Evolutionary conservation across 2,797 vertebrate genomes (phyloP).

Genomic region (Girardinus metallicus): DNA sequence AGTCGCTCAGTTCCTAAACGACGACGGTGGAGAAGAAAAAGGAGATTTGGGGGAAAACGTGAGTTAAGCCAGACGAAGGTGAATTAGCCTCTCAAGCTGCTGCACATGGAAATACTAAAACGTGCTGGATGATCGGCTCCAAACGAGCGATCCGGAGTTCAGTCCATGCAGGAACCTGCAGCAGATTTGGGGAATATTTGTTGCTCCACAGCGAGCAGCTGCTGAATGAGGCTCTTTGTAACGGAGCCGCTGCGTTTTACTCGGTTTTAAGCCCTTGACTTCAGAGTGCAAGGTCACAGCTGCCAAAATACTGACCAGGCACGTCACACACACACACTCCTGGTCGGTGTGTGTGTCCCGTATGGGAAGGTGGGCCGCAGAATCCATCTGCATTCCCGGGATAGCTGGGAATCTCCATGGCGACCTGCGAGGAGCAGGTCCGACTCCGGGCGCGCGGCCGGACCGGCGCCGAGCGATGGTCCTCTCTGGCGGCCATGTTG

Average conservation of each 20-base stretch:
- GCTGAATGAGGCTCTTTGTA: conserved; percentile 10
- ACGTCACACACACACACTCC: conserved; percentile 10
- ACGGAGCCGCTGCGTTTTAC: conserved; percentile 22
- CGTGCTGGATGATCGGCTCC: neutral
- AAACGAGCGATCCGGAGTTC: neutral
- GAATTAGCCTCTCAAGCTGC: neutral
- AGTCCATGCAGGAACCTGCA: neutral
- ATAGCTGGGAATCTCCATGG: conserved; percentile 67
- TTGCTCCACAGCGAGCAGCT: neutral
- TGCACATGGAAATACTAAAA: neutral
- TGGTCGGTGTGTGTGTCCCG: conserved; percentile 28
- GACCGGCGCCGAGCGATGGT: neutral
- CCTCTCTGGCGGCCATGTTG: conserved; percentile 1
- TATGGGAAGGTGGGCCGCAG: conserved; percentile 35
- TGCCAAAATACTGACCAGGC: conserved; percentile 45
- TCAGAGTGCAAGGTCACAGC: conserved; percentile 47
- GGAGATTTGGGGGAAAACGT: neutral
- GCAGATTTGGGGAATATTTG: neutral
- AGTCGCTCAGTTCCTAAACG: neutral
- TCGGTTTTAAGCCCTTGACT: conserved; percentile 46
- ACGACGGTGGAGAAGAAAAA: neutral
- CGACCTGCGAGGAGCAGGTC: conserved; percentile 43
- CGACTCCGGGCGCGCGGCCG: conserved; percentile 31
- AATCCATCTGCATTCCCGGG: conserved; percentile 55
- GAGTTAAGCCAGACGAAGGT: neutral